Evolutionary conservation across 2,797 vertebrate genomes (phyloP), one percentile per base, ranked within the genome.

Genomic region (Gymnothorax javanicus): DNA sequence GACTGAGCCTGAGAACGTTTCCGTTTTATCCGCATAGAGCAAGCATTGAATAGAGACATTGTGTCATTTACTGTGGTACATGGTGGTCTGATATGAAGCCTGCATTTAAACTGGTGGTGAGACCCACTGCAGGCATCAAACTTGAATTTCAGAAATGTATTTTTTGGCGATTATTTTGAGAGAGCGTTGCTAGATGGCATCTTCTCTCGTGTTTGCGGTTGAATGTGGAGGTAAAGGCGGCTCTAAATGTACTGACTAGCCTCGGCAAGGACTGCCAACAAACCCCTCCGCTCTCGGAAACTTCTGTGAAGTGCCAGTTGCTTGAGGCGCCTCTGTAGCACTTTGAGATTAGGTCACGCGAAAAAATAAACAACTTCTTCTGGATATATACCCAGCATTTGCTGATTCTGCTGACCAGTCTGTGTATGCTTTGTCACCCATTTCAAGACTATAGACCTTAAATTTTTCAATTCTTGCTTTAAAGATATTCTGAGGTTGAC

Each of bases 281-380:
- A 33, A 81, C 77, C 77, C 52, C 6, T 77, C 33, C 13, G 43
- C 73, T 77, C 33, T 52, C 43, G 73, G 73, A 77, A 77, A 77
- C 33, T 17, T 77, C 73, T 0, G 33, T 20, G 52, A 17, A 56
- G 50, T 33, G 77, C 50, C 77, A 81, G 23, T 8, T 9, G 20
- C 77, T 81, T 11, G 56, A 7, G 50, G 77, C 52, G 11, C 77
- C 56, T 56, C 77, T n/a, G 77, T 3, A 81, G 77, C 77, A 23
- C 3, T 2, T 81, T 2, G 20, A 50, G 50, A 56, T 81, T 9
- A 23, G 77, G 77, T 81, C 77, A n/a, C 54, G 77, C 3, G 52
- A 20, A 81, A 81, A 81, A 81, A 81, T 81, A 81, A 56, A 81
- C 0, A 3, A 17, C 75, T 79, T 77, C 73, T 77, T 79, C 4